Conservation (phyloP, 2,797 vertebrate genomes). For the Babyrousa celebensis region DNA sequence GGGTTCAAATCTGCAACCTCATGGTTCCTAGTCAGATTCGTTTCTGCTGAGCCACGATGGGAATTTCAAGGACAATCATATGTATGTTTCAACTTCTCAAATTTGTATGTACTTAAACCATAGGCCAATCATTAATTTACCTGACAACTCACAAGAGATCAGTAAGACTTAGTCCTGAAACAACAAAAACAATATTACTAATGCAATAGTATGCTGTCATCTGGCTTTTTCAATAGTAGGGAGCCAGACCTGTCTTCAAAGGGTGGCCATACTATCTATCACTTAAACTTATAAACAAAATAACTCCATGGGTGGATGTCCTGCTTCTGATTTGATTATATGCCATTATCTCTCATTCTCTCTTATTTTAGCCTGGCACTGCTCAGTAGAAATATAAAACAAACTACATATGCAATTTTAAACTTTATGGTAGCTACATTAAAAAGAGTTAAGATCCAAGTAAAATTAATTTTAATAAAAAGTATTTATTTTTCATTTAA, state of each 20-base stretch:
- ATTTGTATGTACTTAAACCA: neutral
- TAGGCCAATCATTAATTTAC: neutral
- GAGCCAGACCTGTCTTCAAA: neutral
- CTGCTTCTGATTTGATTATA: neutral
- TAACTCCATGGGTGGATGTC: neutral
- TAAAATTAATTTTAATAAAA: neutral
- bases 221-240: neutral
- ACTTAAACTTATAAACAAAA: neutral
- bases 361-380: neutral
- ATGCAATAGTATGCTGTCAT: neutral
- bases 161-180: neutral
- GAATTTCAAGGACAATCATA: neutral
- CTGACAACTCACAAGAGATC: neutral
- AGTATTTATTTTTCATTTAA: neutral
- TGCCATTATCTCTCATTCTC: neutral
- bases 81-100: neutral
- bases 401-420: neutral
- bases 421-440: neutral
- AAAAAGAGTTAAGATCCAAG: neutral
- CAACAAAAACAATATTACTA: conserved; percentile 8
- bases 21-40: no score
- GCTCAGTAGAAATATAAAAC: neutral
- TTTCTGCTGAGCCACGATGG: no score
- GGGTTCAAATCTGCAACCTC: no score
- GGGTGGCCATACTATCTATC: neutral